Evolutionary conservation across 2,888 invertebrate genomes (phyloP).

Genomic region (Nezara viridula): DNA sequence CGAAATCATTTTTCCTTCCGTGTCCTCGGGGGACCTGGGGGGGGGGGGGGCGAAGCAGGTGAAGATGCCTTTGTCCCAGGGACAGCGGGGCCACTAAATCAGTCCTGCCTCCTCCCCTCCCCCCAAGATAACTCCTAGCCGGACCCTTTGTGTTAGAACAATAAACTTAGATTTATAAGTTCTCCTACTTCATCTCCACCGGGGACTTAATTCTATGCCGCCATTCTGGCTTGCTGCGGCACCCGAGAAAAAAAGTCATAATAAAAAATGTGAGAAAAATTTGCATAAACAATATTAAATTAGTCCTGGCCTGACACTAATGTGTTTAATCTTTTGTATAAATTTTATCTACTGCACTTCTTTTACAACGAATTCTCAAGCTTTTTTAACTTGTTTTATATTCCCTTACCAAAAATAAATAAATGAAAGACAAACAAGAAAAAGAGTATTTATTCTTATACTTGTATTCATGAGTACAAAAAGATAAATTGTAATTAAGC

Average conservation of each 20-base stretch:
- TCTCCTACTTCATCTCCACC: conserved; percentile 51
- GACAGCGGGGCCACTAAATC: conserved; percentile 46
- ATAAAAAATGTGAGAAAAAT: background rate
- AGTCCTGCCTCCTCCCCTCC: background rate
- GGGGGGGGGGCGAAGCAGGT: background rate
- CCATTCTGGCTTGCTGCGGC: background rate
- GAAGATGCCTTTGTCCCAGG: conserved; percentile 34
- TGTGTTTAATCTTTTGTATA: background rate
- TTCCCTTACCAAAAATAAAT: background rate
- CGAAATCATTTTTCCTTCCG: background rate
- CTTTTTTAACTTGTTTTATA: background rate
- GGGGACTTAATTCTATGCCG: conserved; percentile 40
- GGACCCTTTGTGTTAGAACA: conserved; percentile 31
- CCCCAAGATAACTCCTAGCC: conserved; percentile 31
- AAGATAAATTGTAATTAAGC: too few species aligned
- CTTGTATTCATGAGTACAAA: too few species aligned
- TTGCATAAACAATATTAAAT: conserved; percentile 16
- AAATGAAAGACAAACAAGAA: too few species aligned
- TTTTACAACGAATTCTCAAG: background rate
- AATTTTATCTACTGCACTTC: background rate
- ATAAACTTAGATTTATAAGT: conserved; percentile 58
- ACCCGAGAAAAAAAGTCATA: background rate
- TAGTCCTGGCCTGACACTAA: background rate
- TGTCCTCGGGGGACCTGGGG: background rate
- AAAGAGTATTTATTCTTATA: too few species aligned